Evolutionary conservation across 2,888 invertebrate species (phyloP).

Genomic region (Drosophila cognata): DNA sequence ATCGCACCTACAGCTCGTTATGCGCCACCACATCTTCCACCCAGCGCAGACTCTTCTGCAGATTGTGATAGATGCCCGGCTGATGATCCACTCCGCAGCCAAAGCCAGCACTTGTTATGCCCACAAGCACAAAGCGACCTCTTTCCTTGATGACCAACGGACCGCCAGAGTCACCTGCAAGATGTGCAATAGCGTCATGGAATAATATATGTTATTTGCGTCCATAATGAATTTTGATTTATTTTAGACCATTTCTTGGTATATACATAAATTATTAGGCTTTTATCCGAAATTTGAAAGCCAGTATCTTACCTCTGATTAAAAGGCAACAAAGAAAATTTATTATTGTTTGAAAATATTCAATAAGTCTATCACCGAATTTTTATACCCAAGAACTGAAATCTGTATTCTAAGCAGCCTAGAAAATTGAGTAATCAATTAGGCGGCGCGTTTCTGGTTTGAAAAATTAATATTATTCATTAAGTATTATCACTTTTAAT

Average conservation of each 20-base stretch:
- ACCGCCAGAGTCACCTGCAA: constrained; percentile 91
- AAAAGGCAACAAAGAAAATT: neutral
- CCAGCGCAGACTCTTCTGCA: constrained; percentile 90
- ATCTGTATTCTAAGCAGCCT: neutral
- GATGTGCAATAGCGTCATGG: neutral
- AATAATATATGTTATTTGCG: neutral
- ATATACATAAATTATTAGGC: neutral
- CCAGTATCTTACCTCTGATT: neutral
- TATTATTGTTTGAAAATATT: neutral
- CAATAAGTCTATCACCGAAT: fast-evolving
- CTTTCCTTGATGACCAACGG: constrained; percentile 90
- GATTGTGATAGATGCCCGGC: constrained; percentile 94
- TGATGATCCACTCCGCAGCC: constrained; percentile 94
- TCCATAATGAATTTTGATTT: neutral
- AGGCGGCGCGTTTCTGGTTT: fast-evolving
- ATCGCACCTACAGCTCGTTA: constrained; percentile 60
- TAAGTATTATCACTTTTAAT: neutral
- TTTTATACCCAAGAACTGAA: neutral
- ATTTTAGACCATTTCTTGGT: neutral
- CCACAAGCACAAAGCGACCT: constrained; percentile 90
- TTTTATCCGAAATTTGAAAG: neutral
- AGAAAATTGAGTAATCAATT: neutral
- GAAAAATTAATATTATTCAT: neutral
- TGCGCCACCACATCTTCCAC: constrained; percentile 87
- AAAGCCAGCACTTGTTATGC: constrained; percentile 94